These are phyloP conservation scores for Poecilia wingei DNA, from an alignment of 2,797 vertebrate species.

Conservation along the genomic window DNA sequence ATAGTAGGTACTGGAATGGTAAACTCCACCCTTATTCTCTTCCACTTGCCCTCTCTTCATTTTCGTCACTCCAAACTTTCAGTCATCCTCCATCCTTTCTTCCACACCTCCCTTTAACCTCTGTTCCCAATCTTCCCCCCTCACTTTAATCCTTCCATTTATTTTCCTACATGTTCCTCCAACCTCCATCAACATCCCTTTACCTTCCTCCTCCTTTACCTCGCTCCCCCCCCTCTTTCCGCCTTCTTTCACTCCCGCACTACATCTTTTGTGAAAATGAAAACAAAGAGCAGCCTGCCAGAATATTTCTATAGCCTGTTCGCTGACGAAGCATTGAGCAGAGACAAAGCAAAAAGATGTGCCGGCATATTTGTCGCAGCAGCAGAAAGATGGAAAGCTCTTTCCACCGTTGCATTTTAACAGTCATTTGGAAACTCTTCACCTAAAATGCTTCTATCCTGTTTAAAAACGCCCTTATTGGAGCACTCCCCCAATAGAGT, in stretches of 20 bases:
- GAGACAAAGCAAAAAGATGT: conserved; percentile 83
- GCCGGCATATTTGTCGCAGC: conserved; percentile 81
- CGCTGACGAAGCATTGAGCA: conserved; percentile 82
- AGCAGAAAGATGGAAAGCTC: conserved; percentile 78
- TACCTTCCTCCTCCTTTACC: conserved; percentile 50
- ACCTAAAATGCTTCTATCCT: conserved; percentile 28
- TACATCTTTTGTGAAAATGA: conserved; percentile 84
- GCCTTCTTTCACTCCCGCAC: conserved; percentile 46
- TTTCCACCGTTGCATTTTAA: conserved; percentile 63
- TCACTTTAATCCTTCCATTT: not conserved
- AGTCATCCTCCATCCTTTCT: not conserved
- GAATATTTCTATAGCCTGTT: conserved; percentile 86
- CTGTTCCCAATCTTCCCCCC: not conserved
- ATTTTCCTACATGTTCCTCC: conserved; percentile 28
- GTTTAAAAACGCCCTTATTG: conserved; percentile 72
- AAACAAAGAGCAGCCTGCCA: conserved; percentile 84
- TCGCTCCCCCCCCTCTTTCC: conserved; percentile 7
- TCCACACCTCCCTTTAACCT: conserved; percentile 1
- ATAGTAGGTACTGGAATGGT: conserved; percentile 56
- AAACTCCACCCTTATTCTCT: conserved; percentile 40
- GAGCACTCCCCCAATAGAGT: conserved; percentile 72
- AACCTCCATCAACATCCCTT: conserved; percentile 53
- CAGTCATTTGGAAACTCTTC: conserved; percentile 55
- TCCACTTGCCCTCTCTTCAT: conserved; percentile 40
- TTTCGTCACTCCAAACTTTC: not conserved